Percentiles rank a stretch among this genome's conserved stretches.
Conservation (phyloP, 2,888 invertebrate genomes). For the Epicampocera succincta region DNA sequence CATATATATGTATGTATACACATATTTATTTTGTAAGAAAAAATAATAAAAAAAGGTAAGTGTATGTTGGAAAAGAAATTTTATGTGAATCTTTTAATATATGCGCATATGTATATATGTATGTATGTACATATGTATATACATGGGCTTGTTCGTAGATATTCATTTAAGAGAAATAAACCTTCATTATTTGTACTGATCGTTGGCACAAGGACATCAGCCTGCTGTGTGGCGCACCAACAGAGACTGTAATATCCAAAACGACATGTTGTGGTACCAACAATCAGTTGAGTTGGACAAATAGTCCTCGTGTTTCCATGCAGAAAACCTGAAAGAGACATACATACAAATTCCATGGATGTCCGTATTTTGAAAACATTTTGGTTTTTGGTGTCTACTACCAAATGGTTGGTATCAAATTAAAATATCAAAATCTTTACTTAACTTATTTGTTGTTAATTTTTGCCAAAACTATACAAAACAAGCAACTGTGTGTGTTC, state of each 20-base stretch:
- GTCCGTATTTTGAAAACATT: constrained; percentile 69
- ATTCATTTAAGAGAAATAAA: constrained; percentile 11
- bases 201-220: constrained; percentile 66
- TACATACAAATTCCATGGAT: background rate
- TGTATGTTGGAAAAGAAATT: too few species aligned
- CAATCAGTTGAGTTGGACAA: constrained; percentile 49
- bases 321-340: constrained; percentile 22
- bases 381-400: constrained; percentile 69
- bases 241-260: constrained; percentile 67
- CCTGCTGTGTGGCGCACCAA: constrained; percentile 61
- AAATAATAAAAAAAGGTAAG: too few species aligned
- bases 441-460: constrained; percentile 26
- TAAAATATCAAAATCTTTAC: constrained; percentile 16
- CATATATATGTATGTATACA: too few species aligned
- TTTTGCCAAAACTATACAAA: constrained; percentile 47
- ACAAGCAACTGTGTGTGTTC: constrained; percentile 60
- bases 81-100: too few species aligned
- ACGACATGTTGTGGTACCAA: constrained; percentile 40
- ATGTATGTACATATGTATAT: too few species aligned
- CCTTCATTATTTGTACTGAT: constrained; percentile 61
- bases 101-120: too few species aligned
- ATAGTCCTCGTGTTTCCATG: constrained; percentile 25
- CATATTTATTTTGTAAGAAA: too few species aligned
- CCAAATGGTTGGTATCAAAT: constrained; percentile 66
- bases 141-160: too few species aligned